These are phyloP conservation scores for Ceratina japonica DNA, from an alignment of 1,140 invertebrate species.

Conservation along the genomic window DNA sequence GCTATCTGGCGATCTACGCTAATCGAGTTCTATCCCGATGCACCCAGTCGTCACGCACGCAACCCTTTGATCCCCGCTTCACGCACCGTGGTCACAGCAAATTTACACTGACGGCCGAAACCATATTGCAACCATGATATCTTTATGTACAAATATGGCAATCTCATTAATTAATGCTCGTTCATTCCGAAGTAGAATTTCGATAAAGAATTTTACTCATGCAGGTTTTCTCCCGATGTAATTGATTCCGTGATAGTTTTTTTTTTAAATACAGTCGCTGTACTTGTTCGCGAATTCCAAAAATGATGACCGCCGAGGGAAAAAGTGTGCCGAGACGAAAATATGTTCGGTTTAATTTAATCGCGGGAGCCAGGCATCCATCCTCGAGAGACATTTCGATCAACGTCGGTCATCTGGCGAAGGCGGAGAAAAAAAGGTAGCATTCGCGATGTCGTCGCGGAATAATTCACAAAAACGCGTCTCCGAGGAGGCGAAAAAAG, in stretches of 20 bases:
- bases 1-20: conserved; percentile 61
- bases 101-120: too few relatives aligned
- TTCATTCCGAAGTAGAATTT: too few relatives aligned
- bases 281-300: neutral
- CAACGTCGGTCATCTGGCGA: conserved; percentile 23
- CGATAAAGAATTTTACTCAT: too few relatives aligned
- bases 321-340: neutral
- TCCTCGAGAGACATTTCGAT: conserved; percentile 26
- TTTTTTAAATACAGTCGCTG: neutral
- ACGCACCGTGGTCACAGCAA: too few relatives aligned
- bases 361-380: conserved; percentile 3
- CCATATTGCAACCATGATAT: too few relatives aligned
- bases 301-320: conserved; percentile 16
- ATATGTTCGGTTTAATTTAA: neutral
- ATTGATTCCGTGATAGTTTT: too few relatives aligned
- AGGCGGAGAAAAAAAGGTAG: conserved; percentile 1
- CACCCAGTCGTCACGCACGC: conserved; percentile 44
- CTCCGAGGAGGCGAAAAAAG: conserved; percentile 2
- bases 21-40: conserved; percentile 55
- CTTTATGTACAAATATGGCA: too few relatives aligned
- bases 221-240: too few relatives aligned
- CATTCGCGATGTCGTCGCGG: conserved; percentile 12
- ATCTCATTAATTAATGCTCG: too few relatives aligned
- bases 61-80: neutral
- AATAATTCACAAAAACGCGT: conserved; percentile 30